Base-by-base conservation (phyloP, 1,140 invertebrate genomes). In the Magallana gigas region DNA sequence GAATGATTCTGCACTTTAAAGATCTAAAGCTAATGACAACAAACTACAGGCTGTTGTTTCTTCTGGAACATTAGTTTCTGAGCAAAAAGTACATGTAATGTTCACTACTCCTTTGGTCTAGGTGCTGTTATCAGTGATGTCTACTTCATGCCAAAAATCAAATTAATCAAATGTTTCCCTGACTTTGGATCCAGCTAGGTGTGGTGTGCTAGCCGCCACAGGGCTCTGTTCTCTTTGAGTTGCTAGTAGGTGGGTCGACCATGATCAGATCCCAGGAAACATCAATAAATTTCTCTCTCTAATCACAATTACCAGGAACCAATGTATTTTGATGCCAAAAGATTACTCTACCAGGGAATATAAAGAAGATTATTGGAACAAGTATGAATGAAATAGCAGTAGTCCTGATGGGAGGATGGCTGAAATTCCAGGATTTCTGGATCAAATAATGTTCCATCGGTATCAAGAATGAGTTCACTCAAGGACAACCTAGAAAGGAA, bases 1-100 rank as follows among this genome's bases (percentile, higher is more conserved):
- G 68, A 76, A 76, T 76, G 68, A 76, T 29, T 76, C 23, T 76
- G 68, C 68, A 76, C 68, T 76, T 76, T 76, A 29, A 11, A 18
- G 36, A 12, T 29, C 68, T 29, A 76, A 76, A 29, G 68, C 68
- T 76, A 76, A 76, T 29, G 68, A 76, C 18, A 76, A 76, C 23
- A 68, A 8, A 29, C 68, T 76, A 76, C 18, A 29, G 68, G 68
- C 68, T 4, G 23, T 76, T 76, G 23, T 76, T 76, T 18, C 23
- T 76, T 29, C 68, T 76, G 23, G 7, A 8, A 12, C 68, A 76
- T 76, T 76, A 14, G 68, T 76, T 23, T 76, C 23, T 11, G 23
- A 9, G 23, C 23, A 12, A 76, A 36, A 8, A 76, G 68, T 76
- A 76, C 68, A 76, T 29, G 23, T 76, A 76, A 29, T 76, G 23